phyloP scores from a whole-genome alignment of 2,888 invertebrate species.

The Pandemis cinnamomeana region DNA sequence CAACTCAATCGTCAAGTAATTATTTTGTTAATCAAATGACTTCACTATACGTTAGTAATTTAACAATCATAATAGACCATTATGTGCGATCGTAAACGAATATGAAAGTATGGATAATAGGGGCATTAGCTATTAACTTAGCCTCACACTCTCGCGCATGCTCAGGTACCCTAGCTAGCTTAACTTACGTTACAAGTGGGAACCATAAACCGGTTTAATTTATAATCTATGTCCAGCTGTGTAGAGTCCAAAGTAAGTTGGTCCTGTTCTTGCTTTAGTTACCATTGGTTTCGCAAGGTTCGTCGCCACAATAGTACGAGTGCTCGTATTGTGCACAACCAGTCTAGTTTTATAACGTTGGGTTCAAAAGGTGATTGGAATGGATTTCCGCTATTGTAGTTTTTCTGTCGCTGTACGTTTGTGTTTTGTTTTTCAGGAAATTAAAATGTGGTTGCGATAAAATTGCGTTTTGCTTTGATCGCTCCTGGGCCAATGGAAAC shows the following conservation, averaged over 20 bases:
- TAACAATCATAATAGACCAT: slow-evolving; percentile 64
- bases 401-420: slow-evolving; percentile 10
- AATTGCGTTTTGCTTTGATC: neutral
- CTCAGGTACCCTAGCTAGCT: neutral
- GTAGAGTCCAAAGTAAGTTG: neutral
- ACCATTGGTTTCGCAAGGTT: neutral
- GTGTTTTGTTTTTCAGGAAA: slow-evolving; percentile 12
- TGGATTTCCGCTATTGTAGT: slow-evolving; percentile 4
- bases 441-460: neutral
- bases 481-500: neutral
- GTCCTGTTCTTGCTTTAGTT: neutral
- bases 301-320: slow-evolving; percentile 16
- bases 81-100: slow-evolving; percentile 48
- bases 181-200: neutral
- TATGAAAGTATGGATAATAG: slow-evolving; percentile 42
- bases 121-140: slow-evolving; percentile 39
- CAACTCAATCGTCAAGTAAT: slow-evolving; percentile 45
- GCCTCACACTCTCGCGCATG: neutral
- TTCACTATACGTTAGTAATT: slow-evolving; percentile 58
- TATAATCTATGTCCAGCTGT: neutral
- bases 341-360: slow-evolving; percentile 23
- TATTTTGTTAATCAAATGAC: slow-evolving; percentile 57
- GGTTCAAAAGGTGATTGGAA: slow-evolving; percentile 34
- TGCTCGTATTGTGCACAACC: slow-evolving; percentile 18
- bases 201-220: neutral